Evolutionary conservation across 2,888 invertebrate genomes (phyloP).

Genomic region (Panzeria rudis): DNA sequence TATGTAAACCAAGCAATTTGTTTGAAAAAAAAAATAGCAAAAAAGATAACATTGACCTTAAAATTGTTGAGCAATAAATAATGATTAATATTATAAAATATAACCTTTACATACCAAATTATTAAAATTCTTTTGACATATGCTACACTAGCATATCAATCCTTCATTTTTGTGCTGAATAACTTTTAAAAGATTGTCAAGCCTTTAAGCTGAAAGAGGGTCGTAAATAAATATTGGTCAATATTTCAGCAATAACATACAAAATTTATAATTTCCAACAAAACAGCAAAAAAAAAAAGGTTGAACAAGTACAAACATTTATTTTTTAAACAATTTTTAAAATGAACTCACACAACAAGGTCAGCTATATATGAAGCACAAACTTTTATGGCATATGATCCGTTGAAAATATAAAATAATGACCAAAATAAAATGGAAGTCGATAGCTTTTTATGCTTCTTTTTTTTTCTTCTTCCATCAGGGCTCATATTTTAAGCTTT

Average conservation of each 20-base stretch:
- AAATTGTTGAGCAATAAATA: not conserved
- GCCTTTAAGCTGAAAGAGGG: slow-evolving; percentile 32
- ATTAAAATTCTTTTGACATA: not conserved
- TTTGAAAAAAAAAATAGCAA: no score
- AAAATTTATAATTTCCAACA: not conserved
- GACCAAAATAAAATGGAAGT: slow-evolving; percentile 26
- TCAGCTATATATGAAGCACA: slow-evolving; percentile 1
- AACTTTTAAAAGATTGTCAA: not conserved
- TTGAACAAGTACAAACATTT: not conserved
- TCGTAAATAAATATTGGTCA: slow-evolving; percentile 23
- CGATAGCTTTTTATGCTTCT: not conserved
- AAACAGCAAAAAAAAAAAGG: not conserved
- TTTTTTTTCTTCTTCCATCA: not conserved
- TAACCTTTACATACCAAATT: not conserved
- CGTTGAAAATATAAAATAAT: slow-evolving; percentile 6
- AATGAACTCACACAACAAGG: slow-evolving; percentile 10
- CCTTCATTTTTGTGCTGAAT: not conserved
- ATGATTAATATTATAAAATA: not conserved
- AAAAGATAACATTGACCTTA: not conserved
- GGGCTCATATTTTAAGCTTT: not conserved
- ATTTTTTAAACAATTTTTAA: not conserved
- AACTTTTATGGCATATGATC: slow-evolving; percentile 16
- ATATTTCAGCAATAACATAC: not conserved
- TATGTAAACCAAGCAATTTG: no score
- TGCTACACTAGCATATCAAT: not conserved